Percentiles rank a stretch among this genome's conserved stretches.
These are phyloP conservation scores for Nymphalis io DNA, from an alignment of 1,140 invertebrate species.

Conservation along the genomic window DNA sequence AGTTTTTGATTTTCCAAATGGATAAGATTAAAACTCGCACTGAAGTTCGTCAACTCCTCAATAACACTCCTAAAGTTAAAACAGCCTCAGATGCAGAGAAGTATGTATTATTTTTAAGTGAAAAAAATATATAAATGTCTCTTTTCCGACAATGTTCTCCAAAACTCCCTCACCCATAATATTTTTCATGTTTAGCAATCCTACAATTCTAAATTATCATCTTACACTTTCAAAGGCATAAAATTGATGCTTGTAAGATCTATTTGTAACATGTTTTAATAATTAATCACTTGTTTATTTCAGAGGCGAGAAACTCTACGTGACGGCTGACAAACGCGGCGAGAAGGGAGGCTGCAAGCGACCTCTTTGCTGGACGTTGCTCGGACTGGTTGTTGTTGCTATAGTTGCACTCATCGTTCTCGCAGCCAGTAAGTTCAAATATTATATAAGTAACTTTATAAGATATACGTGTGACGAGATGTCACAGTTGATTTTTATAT, in stretches of 20 bases:
- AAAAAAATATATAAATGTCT: background rate
- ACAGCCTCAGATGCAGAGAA: conserved; percentile 3
- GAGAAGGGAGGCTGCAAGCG: conserved; percentile 84
- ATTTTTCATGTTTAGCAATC: too few relatives aligned
- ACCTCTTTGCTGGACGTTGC: conserved; percentile 85
- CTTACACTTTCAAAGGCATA: background rate
- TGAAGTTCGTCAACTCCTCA: conserved; percentile 18
- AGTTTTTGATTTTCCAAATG: conserved; percentile 11
- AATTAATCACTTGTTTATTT: conserved; percentile 61
- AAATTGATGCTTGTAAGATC: background rate
- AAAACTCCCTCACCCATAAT: too few relatives aligned
- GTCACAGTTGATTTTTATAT: background rate
- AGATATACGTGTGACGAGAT: background rate
- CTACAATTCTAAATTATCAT: too few relatives aligned
- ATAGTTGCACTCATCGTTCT: conserved; percentile 84
- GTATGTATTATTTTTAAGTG: conserved; percentile 11
- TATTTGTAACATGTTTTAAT: background rate
- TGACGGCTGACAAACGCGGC: conserved; percentile 89
- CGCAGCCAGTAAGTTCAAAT: conserved; percentile 83
- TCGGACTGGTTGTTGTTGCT: conserved; percentile 83
- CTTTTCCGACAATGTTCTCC: too few relatives aligned
- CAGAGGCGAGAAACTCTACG: conserved; percentile 90
- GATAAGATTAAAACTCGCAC: background rate
- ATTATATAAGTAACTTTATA: background rate
- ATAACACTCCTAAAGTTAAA: background rate